Conservation (phyloP, 2,113 vertebrate species). For the Sorex fumeus region DNA sequence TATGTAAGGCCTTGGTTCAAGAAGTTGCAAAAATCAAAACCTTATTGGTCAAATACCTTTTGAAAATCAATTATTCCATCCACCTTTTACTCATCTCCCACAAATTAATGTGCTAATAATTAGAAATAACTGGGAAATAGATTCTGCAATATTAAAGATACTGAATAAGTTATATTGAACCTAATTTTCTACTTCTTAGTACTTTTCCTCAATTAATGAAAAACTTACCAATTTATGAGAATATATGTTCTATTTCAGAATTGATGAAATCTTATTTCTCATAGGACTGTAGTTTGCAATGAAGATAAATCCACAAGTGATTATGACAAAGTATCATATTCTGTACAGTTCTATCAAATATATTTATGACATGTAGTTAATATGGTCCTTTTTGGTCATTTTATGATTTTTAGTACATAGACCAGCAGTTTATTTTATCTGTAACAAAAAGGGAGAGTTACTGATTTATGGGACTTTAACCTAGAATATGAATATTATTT, state of each 20-base stretch:
- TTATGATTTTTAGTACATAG: neutral
- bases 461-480: conserved; percentile 35
- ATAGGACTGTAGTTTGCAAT: conserved; percentile 13
- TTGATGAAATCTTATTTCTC: conserved; percentile 42
- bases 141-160: neutral
- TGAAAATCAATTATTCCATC: neutral
- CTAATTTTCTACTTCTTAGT: neutral
- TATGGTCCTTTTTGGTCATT: neutral
- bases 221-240: conserved; percentile 28
- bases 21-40: neutral
- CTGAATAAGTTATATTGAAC: conserved; percentile 22
- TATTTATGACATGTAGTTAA: neutral
- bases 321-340: conserved; percentile 2
- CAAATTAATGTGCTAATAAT: neutral
- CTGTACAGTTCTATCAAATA: neutral
- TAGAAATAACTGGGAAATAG: neutral
- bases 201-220: conserved; percentile 42
- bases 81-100: neutral
- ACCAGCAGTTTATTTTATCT: neutral
- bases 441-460: neutral
- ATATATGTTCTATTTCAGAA: conserved; percentile 49
- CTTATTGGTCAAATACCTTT: neutral
- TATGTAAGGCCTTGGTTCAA: neutral
- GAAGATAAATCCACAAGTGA: conserved; percentile 42
- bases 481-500: neutral